phyloP scores from a whole-genome alignment of 2,113 vertebrate species.

The Phasianus colchicus region DNA sequence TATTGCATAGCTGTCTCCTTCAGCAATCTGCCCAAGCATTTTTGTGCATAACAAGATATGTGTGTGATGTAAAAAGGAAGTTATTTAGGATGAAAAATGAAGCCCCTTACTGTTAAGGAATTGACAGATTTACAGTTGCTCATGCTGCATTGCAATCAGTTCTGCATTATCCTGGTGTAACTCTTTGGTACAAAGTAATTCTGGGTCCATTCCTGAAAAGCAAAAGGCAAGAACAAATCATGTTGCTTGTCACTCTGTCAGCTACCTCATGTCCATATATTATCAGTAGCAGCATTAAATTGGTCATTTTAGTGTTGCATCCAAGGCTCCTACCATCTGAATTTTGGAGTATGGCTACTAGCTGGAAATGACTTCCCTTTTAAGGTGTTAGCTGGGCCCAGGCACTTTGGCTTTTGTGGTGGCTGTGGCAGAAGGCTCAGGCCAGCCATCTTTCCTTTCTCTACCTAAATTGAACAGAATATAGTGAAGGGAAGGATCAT shows the following conservation, averaged over 20 bases:
- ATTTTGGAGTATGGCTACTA: background rate
- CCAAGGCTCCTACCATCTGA: background rate
- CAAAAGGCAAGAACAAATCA: background rate
- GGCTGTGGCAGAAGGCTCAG: background rate
- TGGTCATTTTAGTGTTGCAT: background rate
- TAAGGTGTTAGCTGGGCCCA: background rate
- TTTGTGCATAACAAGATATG: background rate
- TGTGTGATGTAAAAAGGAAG: slow-evolving; percentile 13
- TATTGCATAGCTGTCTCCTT: background rate
- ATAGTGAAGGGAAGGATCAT: background rate
- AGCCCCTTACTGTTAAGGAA: slow-evolving; percentile 15
- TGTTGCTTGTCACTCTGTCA: background rate
- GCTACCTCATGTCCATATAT: background rate
- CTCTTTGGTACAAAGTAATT: background rate
- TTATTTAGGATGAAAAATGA: slow-evolving; percentile 41
- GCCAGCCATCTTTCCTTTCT: background rate
- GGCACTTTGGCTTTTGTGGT: background rate
- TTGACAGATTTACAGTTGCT: slow-evolving; percentile 38
- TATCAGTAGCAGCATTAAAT: background rate
- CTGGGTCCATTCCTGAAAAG: background rate
- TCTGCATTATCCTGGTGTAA: background rate
- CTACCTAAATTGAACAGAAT: background rate
- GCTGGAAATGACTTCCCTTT: background rate
- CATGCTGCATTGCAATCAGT: background rate
- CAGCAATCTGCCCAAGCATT: background rate